Evolutionary conservation across 2,888 invertebrate genomes (phyloP).

Genomic region (Temnothorax ravouxi): DNA sequence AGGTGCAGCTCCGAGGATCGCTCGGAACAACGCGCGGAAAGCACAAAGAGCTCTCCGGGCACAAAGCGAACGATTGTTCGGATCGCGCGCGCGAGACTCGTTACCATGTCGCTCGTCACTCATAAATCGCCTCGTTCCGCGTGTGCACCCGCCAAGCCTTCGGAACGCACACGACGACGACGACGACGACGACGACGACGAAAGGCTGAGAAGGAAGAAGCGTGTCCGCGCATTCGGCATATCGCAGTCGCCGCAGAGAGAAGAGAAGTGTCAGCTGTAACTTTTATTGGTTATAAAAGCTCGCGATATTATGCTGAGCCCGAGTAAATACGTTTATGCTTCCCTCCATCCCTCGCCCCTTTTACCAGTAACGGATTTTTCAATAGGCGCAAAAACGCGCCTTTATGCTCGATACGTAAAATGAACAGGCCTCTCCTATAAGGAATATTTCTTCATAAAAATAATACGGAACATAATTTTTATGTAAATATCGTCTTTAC

Average conservation of each 20-base stretch:
- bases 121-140: conserved; percentile 74
- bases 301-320: conserved; percentile 81
- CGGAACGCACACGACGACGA: conserved; percentile 39
- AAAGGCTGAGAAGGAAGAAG: conserved; percentile 48
- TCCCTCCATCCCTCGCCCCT: conserved; percentile 22
- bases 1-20: conserved; percentile 50
- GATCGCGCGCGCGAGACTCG: conserved; percentile 65
- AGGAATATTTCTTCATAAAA: background rate
- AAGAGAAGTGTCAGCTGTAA: conserved; percentile 83
- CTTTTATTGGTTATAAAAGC: conserved; percentile 85
- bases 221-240: conserved; percentile 71
- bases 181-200: conserved; percentile 13
- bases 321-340: conserved; percentile 83
- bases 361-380: conserved; percentile 34
- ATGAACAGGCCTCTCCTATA: background rate
- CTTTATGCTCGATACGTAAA: conserved; percentile 32
- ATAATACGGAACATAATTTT: background rate
- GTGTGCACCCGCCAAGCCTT: conserved; percentile 9
- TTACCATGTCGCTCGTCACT: conserved; percentile 73
- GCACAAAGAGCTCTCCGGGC: conserved; percentile 63
- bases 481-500: background rate
- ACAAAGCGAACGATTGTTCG: conserved; percentile 73
- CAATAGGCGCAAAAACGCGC: conserved; percentile 37
- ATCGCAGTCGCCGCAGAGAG: conserved; percentile 72
- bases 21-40: conserved; percentile 44